phyloP scores from a whole-genome alignment of 1,140 invertebrate species.

The Zaprionus vittiger region DNA sequence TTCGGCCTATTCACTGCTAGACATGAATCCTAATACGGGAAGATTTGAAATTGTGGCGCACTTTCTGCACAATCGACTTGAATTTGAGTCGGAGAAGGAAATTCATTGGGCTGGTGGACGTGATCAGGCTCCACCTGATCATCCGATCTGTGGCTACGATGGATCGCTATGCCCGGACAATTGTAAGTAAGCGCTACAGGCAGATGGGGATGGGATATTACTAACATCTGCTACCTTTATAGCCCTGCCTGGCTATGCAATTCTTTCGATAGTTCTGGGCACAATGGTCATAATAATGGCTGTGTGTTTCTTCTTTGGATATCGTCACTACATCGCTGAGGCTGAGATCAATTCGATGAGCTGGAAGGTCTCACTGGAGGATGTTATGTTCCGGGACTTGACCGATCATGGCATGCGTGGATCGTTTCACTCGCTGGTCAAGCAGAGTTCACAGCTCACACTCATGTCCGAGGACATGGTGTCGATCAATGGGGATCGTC shows the following conservation, averaged over 20 bases:
- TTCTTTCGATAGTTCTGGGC: constrained; percentile 93
- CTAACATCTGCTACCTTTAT: constrained; percentile 38
- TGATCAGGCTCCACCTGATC: constrained; percentile 91
- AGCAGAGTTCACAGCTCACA: constrained; percentile 88
- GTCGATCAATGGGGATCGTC: constrained; percentile 90
- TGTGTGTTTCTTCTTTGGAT: constrained; percentile 88
- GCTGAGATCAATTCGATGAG: constrained; percentile 97
- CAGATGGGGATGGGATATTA: background rate
- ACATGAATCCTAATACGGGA: constrained; percentile 93
- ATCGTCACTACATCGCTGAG: constrained; percentile 95
- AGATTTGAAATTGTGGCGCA: constrained; percentile 89
- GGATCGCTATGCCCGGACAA: constrained; percentile 93
- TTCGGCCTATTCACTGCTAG: constrained; percentile 95
- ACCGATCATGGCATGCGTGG: constrained; percentile 86
- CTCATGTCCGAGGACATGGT: constrained; percentile 90
- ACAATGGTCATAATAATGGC: constrained; percentile 91
- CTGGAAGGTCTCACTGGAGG: constrained; percentile 95
- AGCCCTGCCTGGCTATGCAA: constrained; percentile 94
- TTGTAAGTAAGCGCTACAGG: constrained; percentile 85
- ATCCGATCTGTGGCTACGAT: constrained; percentile 96
- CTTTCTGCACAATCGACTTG: constrained; percentile 85
- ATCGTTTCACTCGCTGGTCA: constrained; percentile 87
- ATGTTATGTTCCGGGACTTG: constrained; percentile 86
- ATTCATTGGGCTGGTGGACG: constrained; percentile 95
- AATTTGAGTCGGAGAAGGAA: constrained; percentile 88